Percentiles rank a stretch among this genome's conserved stretches.
Conservation (phyloP, 37 sponge, comb jelly and placozoan genomes). For the Ianthella basta region DNA sequence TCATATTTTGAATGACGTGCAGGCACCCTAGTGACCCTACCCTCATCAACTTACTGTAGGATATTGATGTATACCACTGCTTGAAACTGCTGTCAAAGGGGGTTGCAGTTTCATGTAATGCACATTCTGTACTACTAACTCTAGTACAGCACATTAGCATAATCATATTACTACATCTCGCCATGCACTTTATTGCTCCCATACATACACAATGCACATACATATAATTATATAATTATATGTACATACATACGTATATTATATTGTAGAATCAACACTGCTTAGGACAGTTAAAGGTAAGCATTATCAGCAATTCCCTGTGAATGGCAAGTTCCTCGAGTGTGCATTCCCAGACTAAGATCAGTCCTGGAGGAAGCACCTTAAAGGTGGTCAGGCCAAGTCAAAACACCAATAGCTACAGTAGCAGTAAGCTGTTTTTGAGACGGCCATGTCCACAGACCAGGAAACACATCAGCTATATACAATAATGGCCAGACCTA, state of each 20-base stretch:
- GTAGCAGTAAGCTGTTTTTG: too few relatives aligned
- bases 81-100: neutral
- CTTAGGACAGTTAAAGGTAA: neutral
- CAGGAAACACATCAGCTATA: too few relatives aligned
- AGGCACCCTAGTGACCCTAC: too few relatives aligned
- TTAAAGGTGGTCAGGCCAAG: too few relatives aligned
- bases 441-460: too few relatives aligned
- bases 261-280: too few relatives aligned
- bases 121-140: neutral
- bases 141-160: neutral
- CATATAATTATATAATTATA: constrained; percentile 13
- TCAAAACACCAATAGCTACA: too few relatives aligned
- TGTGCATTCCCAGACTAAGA: too few relatives aligned
- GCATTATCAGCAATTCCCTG: neutral
- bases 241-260: constrained; percentile 20
- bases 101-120: neutral
- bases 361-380: too few relatives aligned
- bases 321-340: neutral
- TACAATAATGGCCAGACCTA: too few relatives aligned
- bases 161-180: neutral
- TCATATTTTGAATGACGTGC: too few relatives aligned
- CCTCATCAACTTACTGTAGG: too few relatives aligned
- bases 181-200: neutral
- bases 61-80: neutral
- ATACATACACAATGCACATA: neutral